Base-by-base conservation (phyloP, 2,888 invertebrate species). In the Heteromyza rotundicornis region DNA sequence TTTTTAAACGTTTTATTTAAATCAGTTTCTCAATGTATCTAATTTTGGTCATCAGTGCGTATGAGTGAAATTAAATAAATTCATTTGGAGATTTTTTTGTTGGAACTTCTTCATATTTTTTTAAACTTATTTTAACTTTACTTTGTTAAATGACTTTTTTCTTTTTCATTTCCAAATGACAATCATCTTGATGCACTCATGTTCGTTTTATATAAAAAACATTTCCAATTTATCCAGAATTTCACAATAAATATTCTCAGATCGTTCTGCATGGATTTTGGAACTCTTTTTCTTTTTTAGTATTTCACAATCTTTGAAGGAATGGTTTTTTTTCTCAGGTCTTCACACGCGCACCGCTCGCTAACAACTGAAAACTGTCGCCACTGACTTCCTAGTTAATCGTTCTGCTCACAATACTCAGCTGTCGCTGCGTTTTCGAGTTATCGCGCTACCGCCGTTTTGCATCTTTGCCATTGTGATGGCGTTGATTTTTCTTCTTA, bases 311-410 rank as follows among this genome's bases (percentile, higher is more conserved):
- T n/a, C n/a, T n/a, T n/a, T n/a, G n/a, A n/a, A n/a, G n/a, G n/a
- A n/a, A n/a, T n/a, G n/a, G n/a, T n/a, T n/a, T n/a, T n/a, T n/a
- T n/a, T n/a, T n/a, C n/a, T n/a, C n/a, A n/a, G 57, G 44, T 50
- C 50, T 40, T 54, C 20, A 54, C 62, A 54, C 54, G 54, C 36
- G 10, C 62, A 27, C 54, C 50, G 50, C 47, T 47, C 57, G 36
- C 3, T 36, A 54, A 54, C 27, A 54, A 62, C 62, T 62, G 62
- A 58, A 23, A 2, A 40, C 40, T 40, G 10, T 40, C 40, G 17
- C n/a, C n/a, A n/a, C n/a, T n/a, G n/a, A n/a, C n/a, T n/a, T n/a
- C n/a, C n/a, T n/a, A n/a, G n/a, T n/a, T n/a, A n/a, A n/a, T n/a
- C n/a, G n/a, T n/a, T n/a, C n/a, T n/a, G n/a, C n/a, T n/a, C n/a